Conservation (phyloP, 2,797 vertebrate genomes). For the Natrix natrix region DNA sequence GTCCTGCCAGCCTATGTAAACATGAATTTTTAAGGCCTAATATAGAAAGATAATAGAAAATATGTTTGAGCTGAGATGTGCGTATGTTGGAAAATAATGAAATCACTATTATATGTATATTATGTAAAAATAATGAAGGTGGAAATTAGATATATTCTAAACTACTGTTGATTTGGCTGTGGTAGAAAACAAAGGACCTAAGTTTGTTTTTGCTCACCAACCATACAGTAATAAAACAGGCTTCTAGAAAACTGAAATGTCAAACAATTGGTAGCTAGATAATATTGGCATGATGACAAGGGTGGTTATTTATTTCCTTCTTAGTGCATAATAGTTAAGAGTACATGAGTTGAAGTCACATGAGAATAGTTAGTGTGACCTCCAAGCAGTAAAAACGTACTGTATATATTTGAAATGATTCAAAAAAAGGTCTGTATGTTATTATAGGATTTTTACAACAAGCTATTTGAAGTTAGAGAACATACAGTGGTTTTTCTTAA, state of each 20-base stretch:
- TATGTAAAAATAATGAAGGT: conserved; percentile 30
- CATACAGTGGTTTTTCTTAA: conserved; percentile 21
- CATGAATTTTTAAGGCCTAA: conserved; percentile 2
- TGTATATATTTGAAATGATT: conserved; percentile 25
- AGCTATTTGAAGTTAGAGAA: conserved; percentile 14
- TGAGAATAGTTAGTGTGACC: conserved; percentile 54
- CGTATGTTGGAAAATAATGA: background rate
- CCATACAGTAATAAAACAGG: conserved; percentile 4
- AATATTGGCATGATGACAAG: conserved; percentile 37
- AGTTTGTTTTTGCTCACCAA: conserved; percentile 20
- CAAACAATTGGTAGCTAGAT: conserved; percentile 37
- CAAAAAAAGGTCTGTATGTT: conserved; percentile 37
- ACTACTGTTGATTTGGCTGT: conserved; percentile 26
- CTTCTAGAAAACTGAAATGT: conserved; percentile 10
- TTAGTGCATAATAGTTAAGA: conserved; percentile 23
- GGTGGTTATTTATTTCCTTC: conserved; percentile 43
- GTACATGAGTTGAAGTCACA: conserved; percentile 43
- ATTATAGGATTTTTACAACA: conserved; percentile 22
- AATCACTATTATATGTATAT: background rate
- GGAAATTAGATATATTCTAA: conserved; percentile 21
- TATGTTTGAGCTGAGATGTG: background rate
- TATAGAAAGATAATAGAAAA: background rate
- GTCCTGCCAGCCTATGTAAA: background rate
- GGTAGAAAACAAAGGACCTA: background rate
- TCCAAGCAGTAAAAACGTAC: conserved; percentile 62